These are phyloP conservation scores for Tachina grossa DNA, from an alignment of 2,888 invertebrate genomes.

Conservation along the genomic window DNA sequence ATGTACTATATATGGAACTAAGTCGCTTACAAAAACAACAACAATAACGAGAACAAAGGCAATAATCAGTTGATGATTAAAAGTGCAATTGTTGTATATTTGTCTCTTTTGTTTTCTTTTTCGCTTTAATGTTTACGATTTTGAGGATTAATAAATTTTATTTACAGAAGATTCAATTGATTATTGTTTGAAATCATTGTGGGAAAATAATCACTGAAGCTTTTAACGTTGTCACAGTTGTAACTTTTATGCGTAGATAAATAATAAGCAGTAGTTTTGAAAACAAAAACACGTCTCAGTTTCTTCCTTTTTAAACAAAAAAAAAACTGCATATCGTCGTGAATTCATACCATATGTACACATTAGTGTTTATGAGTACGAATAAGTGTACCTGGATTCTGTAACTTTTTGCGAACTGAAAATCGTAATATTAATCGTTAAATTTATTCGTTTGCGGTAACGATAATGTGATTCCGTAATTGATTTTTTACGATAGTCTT, in stretches of 20 bases:
- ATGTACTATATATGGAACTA: constrained; percentile 44
- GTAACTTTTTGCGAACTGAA: no score
- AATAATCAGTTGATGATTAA: constrained; percentile 51
- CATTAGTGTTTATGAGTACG: no score
- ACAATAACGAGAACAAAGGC: constrained; percentile 19
- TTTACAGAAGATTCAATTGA: constrained; percentile 29
- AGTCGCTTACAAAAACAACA: neutral
- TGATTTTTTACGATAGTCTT: no score
- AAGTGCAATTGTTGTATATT: constrained; percentile 52
- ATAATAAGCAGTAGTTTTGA: neutral
- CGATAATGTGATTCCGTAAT: no score
- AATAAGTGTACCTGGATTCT: no score
- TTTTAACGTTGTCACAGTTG: constrained; percentile 4
- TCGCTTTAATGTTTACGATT: constrained; percentile 24
- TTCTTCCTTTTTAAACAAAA: neutral
- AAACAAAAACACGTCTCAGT: neutral
- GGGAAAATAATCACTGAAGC: constrained; percentile 14
- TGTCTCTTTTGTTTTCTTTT: constrained; percentile 44
- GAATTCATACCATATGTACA: no score
- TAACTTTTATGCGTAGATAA: neutral
- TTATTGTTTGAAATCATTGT: constrained; percentile 27
- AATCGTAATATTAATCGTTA: no score
- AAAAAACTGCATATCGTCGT: neutral
- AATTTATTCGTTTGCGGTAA: no score
- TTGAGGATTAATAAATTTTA: constrained; percentile 48